Base-by-base conservation (phyloP, 1,140 invertebrate genomes). In the Stegodyphus dumicola region DNA sequence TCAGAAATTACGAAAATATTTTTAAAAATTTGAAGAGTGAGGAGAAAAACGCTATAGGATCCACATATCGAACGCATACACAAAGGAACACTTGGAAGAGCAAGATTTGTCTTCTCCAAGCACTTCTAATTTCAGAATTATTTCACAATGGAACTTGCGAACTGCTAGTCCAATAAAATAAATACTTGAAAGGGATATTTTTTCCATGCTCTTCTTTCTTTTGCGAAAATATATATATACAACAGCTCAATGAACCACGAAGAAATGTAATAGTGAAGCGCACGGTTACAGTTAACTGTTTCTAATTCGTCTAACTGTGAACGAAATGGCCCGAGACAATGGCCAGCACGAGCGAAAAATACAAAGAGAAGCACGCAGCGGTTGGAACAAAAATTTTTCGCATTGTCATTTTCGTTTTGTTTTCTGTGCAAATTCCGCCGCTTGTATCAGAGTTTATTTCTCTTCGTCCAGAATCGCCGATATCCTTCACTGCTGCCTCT, bases 261-360 rank as follows among this genome's bases (percentile, higher is more conserved):
- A 71, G 51, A 52, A 71, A 52, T 33, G 33, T 33, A 71, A 71
- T 10, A 52, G 33, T 71, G 69, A 52, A 71, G 33, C 69, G 69
- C n/a, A 52, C 33, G 49, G 10, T 15, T 1, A 71, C 69, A 49
- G 13, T 15, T 49, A 71, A 71, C 69, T 51, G 69, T 71, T 49
- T 18, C 69, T 71, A 71, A 71, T 71, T 71, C 69, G 69, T 71
- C 69, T 71, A 71, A 71, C 6, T 11, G 7, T 71, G n/a, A 49
- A 48, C 13, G n/a, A 33, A 67, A 71, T 10, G 11, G 69, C 33
- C 33, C 11, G 33, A 18, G 51, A 7, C 69, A 11, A 13, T 48
- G 56, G 33, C 48, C 15, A 15, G 56, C 56, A 11, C 56, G 56
- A 60, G 9, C 9, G 56, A 9, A 60, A 15, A 11, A 9, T 15